Evolutionary conservation across 2,797 vertebrate species (phyloP), one percentile per base, ranked within the genome.

Genomic region (Tenualosa thibaudeaui): DNA sequence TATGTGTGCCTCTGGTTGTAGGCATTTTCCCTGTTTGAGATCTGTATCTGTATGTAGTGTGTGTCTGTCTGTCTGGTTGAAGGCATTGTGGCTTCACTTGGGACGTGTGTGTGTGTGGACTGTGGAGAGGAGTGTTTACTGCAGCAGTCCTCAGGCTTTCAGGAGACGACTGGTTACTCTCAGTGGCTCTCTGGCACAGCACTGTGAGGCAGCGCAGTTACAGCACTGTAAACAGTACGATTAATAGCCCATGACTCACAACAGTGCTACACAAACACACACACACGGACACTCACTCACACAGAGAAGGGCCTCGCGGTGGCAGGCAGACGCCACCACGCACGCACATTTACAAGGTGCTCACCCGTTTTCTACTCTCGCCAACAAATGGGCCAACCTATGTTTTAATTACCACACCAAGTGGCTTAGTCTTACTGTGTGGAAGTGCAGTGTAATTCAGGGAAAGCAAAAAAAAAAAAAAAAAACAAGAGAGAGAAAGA

Each of bases 161-260:
- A 50, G 89, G 87, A 85, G 85, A 90, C 88, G 91, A 89, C 92
- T 93, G 91, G 91, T 89, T 94, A 90, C 60, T 94, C 91, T 94
- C 90, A 83, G 88, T 90, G 90, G 89, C 90, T 89, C 90, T 92
- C 89, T 90, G 91, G 89, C 71, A n/a, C 88, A 90, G 92, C 85
- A 85, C 89, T 86, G 26, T 87, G 91, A 92, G 93, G 91, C 92
- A 91, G 91, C 91, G 92, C 92, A 92, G 92, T 92, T 93, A 90
- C 90, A 91, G 89, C 91, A 92, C 93, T 94, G 93, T 95, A 96
- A 96, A 95, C 95, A 94, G 90, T 93, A 90, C 88, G 93, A 94
- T 95, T 95, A 95, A 95, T 95, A 93, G 91, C 90, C 92, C 90
- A 82, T 94, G 94, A 95, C 93, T 95, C 94, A 93, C 93, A 94